phyloP scores from a whole-genome alignment of 1,140 invertebrate species.

The Neodiprion pinetum region DNA sequence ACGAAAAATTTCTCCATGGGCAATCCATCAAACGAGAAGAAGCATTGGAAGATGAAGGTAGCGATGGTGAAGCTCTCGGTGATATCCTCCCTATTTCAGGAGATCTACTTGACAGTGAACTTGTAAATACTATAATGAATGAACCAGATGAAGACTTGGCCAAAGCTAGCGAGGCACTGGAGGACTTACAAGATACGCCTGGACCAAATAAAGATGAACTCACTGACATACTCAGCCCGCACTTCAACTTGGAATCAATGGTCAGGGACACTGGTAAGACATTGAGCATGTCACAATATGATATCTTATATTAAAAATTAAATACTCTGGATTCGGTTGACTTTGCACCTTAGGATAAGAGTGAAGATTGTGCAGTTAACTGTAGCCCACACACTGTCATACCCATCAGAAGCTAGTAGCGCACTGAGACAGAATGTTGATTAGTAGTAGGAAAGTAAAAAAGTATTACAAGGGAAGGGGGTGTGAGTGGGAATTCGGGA shows the following conservation, averaged over 20 bases:
- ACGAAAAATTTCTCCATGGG: conserved; percentile 31
- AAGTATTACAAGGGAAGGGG: no score
- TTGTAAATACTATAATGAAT: conserved; percentile 81
- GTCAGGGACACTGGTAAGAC: conserved; percentile 69
- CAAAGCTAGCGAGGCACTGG: conserved; percentile 60
- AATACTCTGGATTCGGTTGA: no score
- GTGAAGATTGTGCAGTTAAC: no score
- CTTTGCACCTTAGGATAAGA: no score
- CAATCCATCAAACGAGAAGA: conserved; percentile 51
- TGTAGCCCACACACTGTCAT: no score
- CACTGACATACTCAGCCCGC: conserved; percentile 70
- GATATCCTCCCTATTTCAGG: conserved; percentile 73
- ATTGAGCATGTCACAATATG: neutral
- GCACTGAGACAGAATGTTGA: no score
- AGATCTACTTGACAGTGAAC: conserved; percentile 74
- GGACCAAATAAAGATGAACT: conserved; percentile 70
- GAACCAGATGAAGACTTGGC: conserved; percentile 67
- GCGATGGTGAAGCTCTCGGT: conserved; percentile 71
- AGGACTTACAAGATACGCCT: conserved; percentile 59
- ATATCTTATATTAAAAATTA: no score
- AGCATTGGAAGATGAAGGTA: conserved; percentile 63
- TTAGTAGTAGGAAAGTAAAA: no score
- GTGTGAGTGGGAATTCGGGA: no score
- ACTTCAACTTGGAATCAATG: conserved; percentile 76
- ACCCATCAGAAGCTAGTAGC: no score